Base-by-base conservation (phyloP, 2,888 invertebrate species). In the Epicampocera succincta region DNA sequence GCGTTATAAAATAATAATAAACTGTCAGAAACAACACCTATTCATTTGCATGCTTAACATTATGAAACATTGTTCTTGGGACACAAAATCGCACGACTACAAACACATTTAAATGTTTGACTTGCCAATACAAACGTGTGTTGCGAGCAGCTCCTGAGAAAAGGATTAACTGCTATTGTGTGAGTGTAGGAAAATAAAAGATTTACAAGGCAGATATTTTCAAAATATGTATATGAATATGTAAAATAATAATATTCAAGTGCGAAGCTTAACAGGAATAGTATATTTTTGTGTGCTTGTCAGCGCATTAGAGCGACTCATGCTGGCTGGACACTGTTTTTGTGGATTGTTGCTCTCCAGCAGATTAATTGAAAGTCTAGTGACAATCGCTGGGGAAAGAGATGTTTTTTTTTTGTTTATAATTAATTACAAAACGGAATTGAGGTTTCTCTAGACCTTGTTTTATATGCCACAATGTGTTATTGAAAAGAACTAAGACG, bases 21-120 rank as follows among this genome's bases (percentile, higher is more conserved):
- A 75, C 15, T 72, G 77, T 63, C 63, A 77, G 33, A 56, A 52
- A 25, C 73, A 68, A 63, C 77, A 77, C 68, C 63, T 69, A 56
- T 60, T 56, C 60, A 78, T 68, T 61, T 75, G 46, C 25, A 48
- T 58, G 25, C 15, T 60, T 15, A 12, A n/a, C 0, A 73, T 40
- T 21, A 58, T 66, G 25, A 48, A 46, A 48, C 3, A 58, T 38
- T 54, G 38, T n/a, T 38, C 17, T 12, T 44, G 21, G 8, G 44
- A 63, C 21, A 65, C 19, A 12, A 44, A 17, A 11, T 17, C 29
- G 19, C 4, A 68, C 17, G 17, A 25, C 42, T 25, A 21, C 15
- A 17, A 25, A 21, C 3, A 33, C 8, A 29, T 2, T 19, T 38
- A 38, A 38, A 38, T n/a, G n/a, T 12, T 13, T 52, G 13, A 50